These are phyloP conservation scores for Micromesistius poutassou DNA, from an alignment of 2,797 vertebrate species.

Conservation along the genomic window DNA sequence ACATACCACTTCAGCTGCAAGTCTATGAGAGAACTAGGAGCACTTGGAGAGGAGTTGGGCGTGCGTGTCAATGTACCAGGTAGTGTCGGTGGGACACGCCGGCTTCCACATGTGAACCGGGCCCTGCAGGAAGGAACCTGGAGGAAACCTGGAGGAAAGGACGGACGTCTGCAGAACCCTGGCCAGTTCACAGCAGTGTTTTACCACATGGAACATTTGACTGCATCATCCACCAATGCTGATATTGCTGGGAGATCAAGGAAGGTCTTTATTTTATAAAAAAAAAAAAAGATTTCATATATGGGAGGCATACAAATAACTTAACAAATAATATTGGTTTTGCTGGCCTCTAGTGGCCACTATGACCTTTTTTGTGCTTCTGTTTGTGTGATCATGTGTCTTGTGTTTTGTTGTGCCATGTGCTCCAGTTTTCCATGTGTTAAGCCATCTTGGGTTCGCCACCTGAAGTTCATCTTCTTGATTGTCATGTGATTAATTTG, in stretches of 20 bases:
- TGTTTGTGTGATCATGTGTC: too few species aligned
- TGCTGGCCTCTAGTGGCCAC: too few species aligned
- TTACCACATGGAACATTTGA: conserved; percentile 35
- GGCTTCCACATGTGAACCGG: conserved; percentile 21
- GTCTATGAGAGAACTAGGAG: too few species aligned
- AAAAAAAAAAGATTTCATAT: conserved; percentile 2
- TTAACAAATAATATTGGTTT: too few species aligned
- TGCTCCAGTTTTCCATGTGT: too few species aligned
- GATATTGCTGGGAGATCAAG: conserved; percentile 27
- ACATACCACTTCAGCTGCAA: too few species aligned
- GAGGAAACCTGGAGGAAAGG: conserved; percentile 13
- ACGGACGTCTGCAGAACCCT: not conserved
- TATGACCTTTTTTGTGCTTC: too few species aligned
- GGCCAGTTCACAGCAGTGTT: conserved; percentile 33
- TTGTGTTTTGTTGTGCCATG: too few species aligned
- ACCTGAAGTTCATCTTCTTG: too few species aligned
- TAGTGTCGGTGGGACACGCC: conserved; percentile 7
- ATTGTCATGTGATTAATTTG: too few species aligned
- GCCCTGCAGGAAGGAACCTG: conserved; percentile 27
- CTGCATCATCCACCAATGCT: conserved; percentile 32
- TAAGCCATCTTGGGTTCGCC: too few species aligned
- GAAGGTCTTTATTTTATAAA: conserved; percentile 28
- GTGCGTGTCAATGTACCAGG: not conserved
- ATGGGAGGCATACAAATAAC: too few species aligned
- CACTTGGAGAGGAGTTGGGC: not conserved